Percentiles rank a stretch among this genome's conserved stretches.
Conservation (phyloP, 2,113 vertebrate species). For the Carettochelys insculpta region DNA sequence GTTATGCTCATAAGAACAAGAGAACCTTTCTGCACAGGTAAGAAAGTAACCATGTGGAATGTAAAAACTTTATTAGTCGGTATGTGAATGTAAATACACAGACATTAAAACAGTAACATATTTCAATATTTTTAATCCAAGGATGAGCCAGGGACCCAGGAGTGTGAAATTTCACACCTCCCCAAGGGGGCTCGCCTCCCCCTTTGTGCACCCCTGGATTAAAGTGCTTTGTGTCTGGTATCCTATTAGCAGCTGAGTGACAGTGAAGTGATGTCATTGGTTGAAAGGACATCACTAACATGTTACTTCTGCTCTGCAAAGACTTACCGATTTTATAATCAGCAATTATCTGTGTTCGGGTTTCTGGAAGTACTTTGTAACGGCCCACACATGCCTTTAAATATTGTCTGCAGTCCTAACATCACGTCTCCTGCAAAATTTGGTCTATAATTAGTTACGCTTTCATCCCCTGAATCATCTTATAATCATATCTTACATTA, state of each 20-base stretch:
- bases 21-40: too few species aligned
- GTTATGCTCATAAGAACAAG: too few species aligned
- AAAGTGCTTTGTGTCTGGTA: not conserved
- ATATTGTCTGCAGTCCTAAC: constrained; percentile 3
- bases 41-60: too few species aligned
- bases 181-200: too few species aligned
- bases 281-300: constrained; percentile 42
- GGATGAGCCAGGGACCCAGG: too few species aligned
- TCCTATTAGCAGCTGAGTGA: constrained; percentile 16
- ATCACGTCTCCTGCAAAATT: constrained; percentile 31
- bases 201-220: too few species aligned
- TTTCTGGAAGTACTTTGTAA: constrained; percentile 46
- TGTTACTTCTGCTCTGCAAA: constrained; percentile 54
- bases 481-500: constrained; percentile 5
- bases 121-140: too few species aligned
- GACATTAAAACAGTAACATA: too few species aligned
- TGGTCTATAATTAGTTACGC: constrained; percentile 42
- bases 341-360: constrained; percentile 41
- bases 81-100: too few species aligned
- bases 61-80: too few species aligned
- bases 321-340: constrained; percentile 46
- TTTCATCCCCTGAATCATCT: constrained; percentile 38
- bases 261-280: constrained; percentile 27
- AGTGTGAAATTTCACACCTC: too few species aligned
- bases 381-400: constrained; percentile 45